These are phyloP conservation scores for Anolis apletophallus DNA, from an alignment of 2,797 vertebrate species.

Conservation along the genomic window DNA sequence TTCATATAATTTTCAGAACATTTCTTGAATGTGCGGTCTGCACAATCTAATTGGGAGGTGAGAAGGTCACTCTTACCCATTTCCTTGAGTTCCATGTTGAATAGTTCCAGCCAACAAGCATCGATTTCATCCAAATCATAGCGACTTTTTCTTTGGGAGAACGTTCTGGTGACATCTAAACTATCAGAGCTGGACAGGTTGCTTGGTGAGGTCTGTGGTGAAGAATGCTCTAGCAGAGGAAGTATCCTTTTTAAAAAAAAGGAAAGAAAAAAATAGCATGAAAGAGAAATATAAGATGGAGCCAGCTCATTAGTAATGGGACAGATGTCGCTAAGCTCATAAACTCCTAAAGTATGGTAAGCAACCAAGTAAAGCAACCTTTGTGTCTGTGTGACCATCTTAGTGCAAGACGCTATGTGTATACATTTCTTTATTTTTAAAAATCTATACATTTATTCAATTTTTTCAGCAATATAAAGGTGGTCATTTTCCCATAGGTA, in stretches of 20 bases:
- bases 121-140: slow-evolving; percentile 97
- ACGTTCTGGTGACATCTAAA: slow-evolving; percentile 72
- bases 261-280: slow-evolving; percentile 41
- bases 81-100: slow-evolving; percentile 92
- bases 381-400: neutral
- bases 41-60: neutral
- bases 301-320: neutral
- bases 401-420: too few species aligned
- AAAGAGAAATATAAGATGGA: neutral
- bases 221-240: slow-evolving; percentile 74
- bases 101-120: slow-evolving; percentile 92
- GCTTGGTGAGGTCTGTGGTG: slow-evolving; percentile 61
- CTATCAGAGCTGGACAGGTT: slow-evolving; percentile 65
- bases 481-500: too few species aligned
- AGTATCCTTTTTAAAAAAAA: slow-evolving; percentile 73
- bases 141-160: slow-evolving; percentile 83
- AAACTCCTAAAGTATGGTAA: neutral
- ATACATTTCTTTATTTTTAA: too few species aligned
- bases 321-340: neutral
- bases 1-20: neutral
- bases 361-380: neutral
- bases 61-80: slow-evolving; percentile 83
- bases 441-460: too few species aligned
- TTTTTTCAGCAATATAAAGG: too few species aligned
- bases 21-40: neutral